Evolutionary conservation across 1,140 invertebrate genomes (phyloP).

Genomic region (Lamellibrachia luymesi): DNA sequence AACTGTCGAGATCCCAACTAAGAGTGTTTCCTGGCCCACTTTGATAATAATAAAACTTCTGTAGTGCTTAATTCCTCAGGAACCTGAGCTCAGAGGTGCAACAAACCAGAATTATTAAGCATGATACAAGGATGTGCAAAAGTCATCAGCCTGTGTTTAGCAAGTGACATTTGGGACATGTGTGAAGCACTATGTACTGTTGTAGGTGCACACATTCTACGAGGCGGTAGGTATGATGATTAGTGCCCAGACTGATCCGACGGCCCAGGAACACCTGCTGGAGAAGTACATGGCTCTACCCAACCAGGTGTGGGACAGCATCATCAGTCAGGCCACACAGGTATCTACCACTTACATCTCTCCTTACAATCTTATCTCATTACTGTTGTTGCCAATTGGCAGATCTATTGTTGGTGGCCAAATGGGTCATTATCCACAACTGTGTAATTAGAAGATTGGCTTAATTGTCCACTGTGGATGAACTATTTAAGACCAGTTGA

Average conservation of each 20-base stretch:
- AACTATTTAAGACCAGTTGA: not conserved
- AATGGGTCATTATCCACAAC: not conserved
- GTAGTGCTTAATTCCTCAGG: no score
- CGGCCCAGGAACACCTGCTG: slow-evolving; percentile 85
- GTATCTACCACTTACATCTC: slow-evolving; percentile 14
- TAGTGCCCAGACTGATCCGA: slow-evolving; percentile 85
- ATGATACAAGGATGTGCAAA: not conserved
- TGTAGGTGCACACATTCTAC: slow-evolving; percentile 97
- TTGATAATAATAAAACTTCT: not conserved
- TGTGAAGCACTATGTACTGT: slow-evolving; percentile 28
- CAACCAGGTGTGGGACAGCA: slow-evolving; percentile 99
- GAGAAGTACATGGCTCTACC: slow-evolving; percentile 97
- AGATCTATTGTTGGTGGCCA: not conserved
- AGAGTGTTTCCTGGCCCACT: no score
- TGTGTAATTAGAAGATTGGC: not conserved
- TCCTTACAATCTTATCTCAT: not conserved
- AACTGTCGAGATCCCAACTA: not conserved
- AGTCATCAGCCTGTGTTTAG: not conserved
- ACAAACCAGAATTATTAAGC: no score
- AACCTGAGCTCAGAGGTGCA: no score
- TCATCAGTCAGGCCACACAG: slow-evolving; percentile 85
- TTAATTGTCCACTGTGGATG: not conserved
- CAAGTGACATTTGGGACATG: not conserved
- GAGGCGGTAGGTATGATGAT: slow-evolving; percentile 99
- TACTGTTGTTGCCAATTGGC: not conserved